These are phyloP conservation scores for chimpanzee (Pan troglodytes) DNA, from an alignment of 2,113 vertebrate species.

Conservation along the genomic window NHGRI_mPanTro3-v2.1_pri NC_086015.1:43287001-43287500, in stretches of 20 bases:
- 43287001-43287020: background rate
- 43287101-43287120: constrained; percentile 73
- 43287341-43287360: background rate
- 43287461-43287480: background rate
- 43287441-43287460: background rate
- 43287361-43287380: background rate
- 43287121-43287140: constrained; percentile 72
- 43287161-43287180: background rate
- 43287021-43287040: background rate
- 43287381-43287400: background rate
- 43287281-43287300: too few relatives aligned
- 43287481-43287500: background rate
- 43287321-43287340: background rate
- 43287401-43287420: background rate
- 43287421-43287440: background rate
- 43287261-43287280: fast-evolving
- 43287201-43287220: background rate
- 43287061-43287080: constrained; percentile 30
- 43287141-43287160: background rate
- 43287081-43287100: constrained; percentile 56
- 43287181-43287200: background rate
- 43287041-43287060: background rate
- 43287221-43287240: background rate
- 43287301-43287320: background rate
- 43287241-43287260: background rate